These are phyloP conservation scores for Amphibalanus amphitrite DNA, from an alignment of 1,140 invertebrate species.

Conservation along the genomic window DNA sequence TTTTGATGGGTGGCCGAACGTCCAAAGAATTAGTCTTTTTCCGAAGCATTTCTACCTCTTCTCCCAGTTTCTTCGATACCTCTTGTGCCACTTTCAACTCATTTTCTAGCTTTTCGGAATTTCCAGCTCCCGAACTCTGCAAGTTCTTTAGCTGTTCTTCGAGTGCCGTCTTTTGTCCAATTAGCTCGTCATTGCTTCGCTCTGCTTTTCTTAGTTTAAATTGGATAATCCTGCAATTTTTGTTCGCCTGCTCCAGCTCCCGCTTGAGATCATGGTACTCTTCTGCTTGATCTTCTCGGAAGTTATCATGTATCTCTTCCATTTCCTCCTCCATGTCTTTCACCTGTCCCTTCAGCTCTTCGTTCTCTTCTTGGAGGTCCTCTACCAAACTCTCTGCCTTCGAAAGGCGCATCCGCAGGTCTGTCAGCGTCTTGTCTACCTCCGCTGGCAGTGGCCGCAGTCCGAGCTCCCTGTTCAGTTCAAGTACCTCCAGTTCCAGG, in stretches of 20 bases:
- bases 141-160: slow-evolving; percentile 21
- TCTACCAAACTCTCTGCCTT: slow-evolving; percentile 76
- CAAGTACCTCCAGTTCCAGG: slow-evolving; percentile 45
- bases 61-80: slow-evolving; percentile 30
- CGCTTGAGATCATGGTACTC: slow-evolving; percentile 88
- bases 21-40: background rate
- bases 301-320: slow-evolving; percentile 95
- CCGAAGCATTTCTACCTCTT: slow-evolving; percentile 17
- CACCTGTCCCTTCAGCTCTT: slow-evolving; percentile 84
- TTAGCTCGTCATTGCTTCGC: slow-evolving; percentile 68
- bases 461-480: slow-evolving; percentile 48
- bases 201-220: slow-evolving; percentile 96
- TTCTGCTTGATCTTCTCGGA: slow-evolving; percentile 91
- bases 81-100: slow-evolving; percentile 26
- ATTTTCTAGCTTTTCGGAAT: slow-evolving; percentile 7
- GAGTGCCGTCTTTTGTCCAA: slow-evolving; percentile 57
- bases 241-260: slow-evolving; percentile 85
- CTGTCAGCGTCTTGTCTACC: slow-evolving; percentile 37
- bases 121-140: slow-evolving; percentile 25
- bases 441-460: slow-evolving; percentile 20
- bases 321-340: slow-evolving; percentile 86
- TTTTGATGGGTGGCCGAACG: background rate
- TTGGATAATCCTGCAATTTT: slow-evolving; percentile 94
- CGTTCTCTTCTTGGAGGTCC: slow-evolving; percentile 89
- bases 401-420: slow-evolving; percentile 52